Evolutionary conservation across 2,113 vertebrate species (phyloP), one percentile per base, ranked within the genome.

Genomic region (rabbit (Oryctolagus cuniculus)): DNA sequence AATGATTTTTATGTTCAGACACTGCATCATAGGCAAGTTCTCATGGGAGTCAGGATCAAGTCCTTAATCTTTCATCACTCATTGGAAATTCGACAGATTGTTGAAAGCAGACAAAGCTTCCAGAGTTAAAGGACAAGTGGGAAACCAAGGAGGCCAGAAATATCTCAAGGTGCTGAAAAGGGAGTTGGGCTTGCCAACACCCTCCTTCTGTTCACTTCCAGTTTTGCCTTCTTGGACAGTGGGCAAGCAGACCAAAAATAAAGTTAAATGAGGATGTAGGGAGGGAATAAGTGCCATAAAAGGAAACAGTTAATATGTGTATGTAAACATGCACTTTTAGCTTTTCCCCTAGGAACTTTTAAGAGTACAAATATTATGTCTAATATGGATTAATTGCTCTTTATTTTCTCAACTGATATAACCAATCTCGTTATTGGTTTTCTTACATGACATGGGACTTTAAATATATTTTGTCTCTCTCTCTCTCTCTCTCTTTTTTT

Each of bases 331-430:
- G 49, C 27, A 38, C 21, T 16, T 61, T 82, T 13, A 38, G 29
- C n/a, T 72, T 70, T 70, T 19, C 24, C 44, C 55, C 2, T 31
- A 83, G 44, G 29, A 77, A 49, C 77, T 91, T 63, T 44, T 49
- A 55, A 96, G 1, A 73, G 81, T 27, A 83, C 31, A 49, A n/a
- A 21, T 38, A 25, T 63, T n/a, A 66, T 31, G 49, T 82, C 7
- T 77, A 51, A 61, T 17, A 17, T 58, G 55, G 79, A 3, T 61
- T 61, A 72, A 91, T 79, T 73, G n/a, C 1, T 94, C 21, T 61
- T 78, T 89, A 73, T 82, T 58, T 58, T 82, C 34, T 96, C 10
- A 73, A 79, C 27, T 34, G 49, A n/a, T 83, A 78, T 36, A 91
- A 58, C n/a, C 17, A 83, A 73, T 72, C 10, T 49, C 49, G 8